Conservation (phyloP, 2,113 vertebrate species). For the Zosterops borbonicus region DNA sequence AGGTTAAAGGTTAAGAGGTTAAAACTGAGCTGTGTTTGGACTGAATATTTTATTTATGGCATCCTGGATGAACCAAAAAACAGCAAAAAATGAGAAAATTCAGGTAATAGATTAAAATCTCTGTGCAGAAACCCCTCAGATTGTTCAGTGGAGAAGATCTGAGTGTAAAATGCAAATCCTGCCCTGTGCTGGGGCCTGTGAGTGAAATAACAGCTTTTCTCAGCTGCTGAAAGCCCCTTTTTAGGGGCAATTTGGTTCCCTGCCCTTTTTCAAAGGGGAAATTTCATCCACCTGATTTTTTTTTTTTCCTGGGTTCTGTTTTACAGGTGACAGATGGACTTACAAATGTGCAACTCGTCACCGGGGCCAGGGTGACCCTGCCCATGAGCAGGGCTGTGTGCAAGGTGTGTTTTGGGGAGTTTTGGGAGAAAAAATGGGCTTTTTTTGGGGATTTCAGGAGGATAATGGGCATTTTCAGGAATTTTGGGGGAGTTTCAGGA, state of each 20-base stretch:
- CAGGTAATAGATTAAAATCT: not conserved
- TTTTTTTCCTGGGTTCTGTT: not conserved
- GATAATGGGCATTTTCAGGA: not conserved
- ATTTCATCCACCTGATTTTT: not conserved
- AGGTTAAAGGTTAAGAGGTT: not conserved
- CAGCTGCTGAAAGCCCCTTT: constrained; percentile 22
- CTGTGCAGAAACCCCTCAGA: not conserved
- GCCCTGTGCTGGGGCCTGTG: not conserved
- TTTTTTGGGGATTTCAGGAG: too few relatives aligned
- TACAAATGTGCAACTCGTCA: not conserved
- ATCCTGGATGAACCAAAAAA: not conserved
- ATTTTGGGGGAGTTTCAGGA: not conserved
- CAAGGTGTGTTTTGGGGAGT: not conserved
- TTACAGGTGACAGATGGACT: not conserved
- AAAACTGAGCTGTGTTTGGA: not conserved
- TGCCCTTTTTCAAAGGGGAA: not conserved
- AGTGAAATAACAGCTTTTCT: not conserved
- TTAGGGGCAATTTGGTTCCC: not conserved
- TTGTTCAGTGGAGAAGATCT: not conserved
- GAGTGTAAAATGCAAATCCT: not conserved
- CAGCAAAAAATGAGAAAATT: not conserved
- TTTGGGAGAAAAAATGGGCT: not conserved
- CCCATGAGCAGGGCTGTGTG: accelerated
- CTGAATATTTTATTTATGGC: not conserved
- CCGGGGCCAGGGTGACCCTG: not conserved